phyloP scores from a whole-genome alignment of 2,113 vertebrate genomes.

The Gopherus evgoodei region DNA sequence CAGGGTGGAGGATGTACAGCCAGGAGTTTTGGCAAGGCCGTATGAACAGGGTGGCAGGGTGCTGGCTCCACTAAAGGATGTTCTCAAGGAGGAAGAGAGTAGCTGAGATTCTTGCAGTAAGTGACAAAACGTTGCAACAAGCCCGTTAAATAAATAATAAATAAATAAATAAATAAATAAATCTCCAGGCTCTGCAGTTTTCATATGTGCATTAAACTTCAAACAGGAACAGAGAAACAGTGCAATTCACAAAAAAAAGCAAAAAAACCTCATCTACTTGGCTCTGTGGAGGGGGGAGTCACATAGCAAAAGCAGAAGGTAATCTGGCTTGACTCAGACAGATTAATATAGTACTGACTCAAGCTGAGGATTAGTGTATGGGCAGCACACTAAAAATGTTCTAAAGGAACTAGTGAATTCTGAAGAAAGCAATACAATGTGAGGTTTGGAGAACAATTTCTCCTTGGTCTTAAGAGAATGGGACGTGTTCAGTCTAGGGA shows the following conservation, averaged over 20 bases:
- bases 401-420: not conserved
- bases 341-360: too few relatives aligned
- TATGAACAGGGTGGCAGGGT: not conserved
- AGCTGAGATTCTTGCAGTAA: not conserved
- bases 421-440: not conserved
- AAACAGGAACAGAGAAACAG: not conserved
- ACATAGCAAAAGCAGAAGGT: not conserved
- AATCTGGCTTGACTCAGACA: not conserved
- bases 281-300: not conserved
- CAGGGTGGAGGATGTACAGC: not conserved
- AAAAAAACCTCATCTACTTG: not conserved
- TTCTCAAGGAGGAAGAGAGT: fast-evolving
- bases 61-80: fast-evolving
- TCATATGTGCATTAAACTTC: not conserved
- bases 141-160: not conserved
- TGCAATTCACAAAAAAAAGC: not conserved
- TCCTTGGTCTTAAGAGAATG: not conserved
- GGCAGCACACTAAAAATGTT: not conserved
- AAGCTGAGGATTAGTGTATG: too few relatives aligned
- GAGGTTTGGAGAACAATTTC: not conserved
- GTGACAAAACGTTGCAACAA: not conserved
- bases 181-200: not conserved
- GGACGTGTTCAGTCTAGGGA: too few relatives aligned
- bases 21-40: not conserved
- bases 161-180: not conserved